Evolutionary conservation across 2,113 vertebrate genomes (phyloP).

Genomic region (Mustelus asterias): DNA sequence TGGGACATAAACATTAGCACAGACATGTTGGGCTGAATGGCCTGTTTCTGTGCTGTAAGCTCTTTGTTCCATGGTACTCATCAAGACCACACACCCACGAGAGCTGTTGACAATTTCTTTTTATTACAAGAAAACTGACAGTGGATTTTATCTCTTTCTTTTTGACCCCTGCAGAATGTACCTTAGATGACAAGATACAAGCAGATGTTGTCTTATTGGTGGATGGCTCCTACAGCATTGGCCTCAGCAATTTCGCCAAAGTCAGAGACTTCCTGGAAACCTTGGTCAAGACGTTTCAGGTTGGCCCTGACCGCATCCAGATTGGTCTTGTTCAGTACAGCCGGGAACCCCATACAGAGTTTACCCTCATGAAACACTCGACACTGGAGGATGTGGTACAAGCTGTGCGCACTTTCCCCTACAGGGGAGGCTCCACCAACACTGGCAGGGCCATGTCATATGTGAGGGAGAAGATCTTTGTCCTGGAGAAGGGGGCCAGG

Average conservation of each 20-base stretch:
- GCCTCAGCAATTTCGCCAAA: slow-evolving; percentile 92
- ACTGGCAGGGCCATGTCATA: slow-evolving; percentile 95
- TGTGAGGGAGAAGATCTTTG: slow-evolving; percentile 83
- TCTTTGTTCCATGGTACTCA: not conserved
- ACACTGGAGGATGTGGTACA: slow-evolving; percentile 73
- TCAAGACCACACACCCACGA: not conserved
- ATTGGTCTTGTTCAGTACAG: slow-evolving; percentile 98
- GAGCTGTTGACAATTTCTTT: not conserved
- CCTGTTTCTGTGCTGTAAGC: not conserved
- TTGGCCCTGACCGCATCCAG: slow-evolving; percentile 81
- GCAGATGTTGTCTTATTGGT: slow-evolving; percentile 94
- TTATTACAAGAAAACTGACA: not conserved
- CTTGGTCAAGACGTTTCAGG: slow-evolving; percentile 86
- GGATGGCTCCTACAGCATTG: slow-evolving; percentile 96
- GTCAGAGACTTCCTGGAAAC: slow-evolving; percentile 91
- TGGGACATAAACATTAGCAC: not conserved
- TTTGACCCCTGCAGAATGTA: slow-evolving; percentile 69
- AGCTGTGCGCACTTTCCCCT: slow-evolving; percentile 86
- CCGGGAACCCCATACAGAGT: slow-evolving; percentile 88
- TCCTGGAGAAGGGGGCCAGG: slow-evolving; percentile 72
- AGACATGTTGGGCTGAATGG: not conserved
- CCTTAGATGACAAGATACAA: slow-evolving; percentile 85
- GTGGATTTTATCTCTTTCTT: not conserved
- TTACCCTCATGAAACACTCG: slow-evolving; percentile 79
- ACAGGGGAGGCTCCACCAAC: slow-evolving; percentile 95